phyloP scores from a whole-genome alignment of 2,113 vertebrate species.

The Butorides virescens region DNA sequence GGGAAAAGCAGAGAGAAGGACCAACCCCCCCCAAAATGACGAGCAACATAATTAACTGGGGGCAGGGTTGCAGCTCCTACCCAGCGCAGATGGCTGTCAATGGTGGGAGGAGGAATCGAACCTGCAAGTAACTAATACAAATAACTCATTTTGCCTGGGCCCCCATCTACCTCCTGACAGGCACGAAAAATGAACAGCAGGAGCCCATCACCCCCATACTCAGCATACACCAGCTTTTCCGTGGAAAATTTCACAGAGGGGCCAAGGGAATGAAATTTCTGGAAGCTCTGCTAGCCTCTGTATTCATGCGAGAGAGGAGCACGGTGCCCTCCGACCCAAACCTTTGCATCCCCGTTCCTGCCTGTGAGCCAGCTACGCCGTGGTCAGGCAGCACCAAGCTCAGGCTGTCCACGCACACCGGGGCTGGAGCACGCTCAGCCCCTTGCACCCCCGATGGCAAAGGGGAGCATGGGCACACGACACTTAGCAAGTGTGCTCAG shows the following conservation, averaged over 20 bases:
- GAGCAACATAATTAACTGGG: background rate
- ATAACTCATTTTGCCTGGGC: background rate
- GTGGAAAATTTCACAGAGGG: background rate
- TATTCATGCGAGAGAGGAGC: fast-evolving
- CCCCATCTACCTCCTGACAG: background rate
- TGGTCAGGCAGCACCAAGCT: background rate
- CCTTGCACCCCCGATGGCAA: fast-evolving
- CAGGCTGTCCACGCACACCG: fast-evolving
- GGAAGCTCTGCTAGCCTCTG: background rate
- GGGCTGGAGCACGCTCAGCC: background rate
- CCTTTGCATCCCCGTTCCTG: background rate
- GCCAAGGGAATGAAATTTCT: background rate
- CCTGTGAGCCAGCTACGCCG: no score
- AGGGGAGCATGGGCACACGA: background rate
- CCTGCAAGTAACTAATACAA: background rate
- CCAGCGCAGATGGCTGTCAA: background rate
- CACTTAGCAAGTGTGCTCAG: background rate
- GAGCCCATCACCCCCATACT: background rate
- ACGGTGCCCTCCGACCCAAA: fast-evolving
- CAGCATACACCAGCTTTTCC: background rate
- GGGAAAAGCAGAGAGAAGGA: background rate
- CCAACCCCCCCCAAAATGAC: background rate
- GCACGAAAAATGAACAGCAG: background rate
- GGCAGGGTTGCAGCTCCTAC: background rate
- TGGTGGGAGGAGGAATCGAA: background rate